Conservation (phyloP, 2,888 invertebrate species). For the Cheilosia grossa region DNA sequence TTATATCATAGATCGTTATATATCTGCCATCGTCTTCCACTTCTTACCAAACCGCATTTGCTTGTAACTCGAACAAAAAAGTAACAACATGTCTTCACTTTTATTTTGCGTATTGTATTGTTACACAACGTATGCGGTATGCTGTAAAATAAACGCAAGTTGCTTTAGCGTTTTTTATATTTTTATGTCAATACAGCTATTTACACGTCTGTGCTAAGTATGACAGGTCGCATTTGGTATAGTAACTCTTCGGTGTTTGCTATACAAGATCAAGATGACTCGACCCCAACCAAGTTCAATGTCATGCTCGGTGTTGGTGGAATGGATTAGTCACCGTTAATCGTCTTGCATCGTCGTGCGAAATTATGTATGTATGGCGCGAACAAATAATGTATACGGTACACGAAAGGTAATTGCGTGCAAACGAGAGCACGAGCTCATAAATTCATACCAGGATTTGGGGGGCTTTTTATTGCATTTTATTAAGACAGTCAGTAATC, state of each 20-base stretch:
- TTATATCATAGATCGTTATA: neutral
- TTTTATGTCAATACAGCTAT: neutral
- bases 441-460: neutral
- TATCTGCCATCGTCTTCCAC: neutral
- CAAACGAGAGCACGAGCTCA: constrained; percentile 2
- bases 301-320: constrained; percentile 37
- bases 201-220: constrained; percentile 14
- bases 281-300: constrained; percentile 56
- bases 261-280: constrained; percentile 28
- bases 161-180: neutral
- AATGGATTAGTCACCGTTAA: constrained; percentile 46
- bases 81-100: neutral
- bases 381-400: neutral
- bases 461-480: neutral
- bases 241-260: constrained; percentile 18
- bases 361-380: neutral
- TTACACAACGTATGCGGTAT: neutral
- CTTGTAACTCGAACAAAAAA: neutral
- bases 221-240: neutral
- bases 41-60: constrained; percentile 7
- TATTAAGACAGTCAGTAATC: too few relatives aligned
- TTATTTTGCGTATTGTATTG: constrained; percentile 3
- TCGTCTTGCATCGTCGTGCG: constrained; percentile 11
- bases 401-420: neutral
- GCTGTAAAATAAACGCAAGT: neutral